These are phyloP conservation scores for Natator depressus DNA, from an alignment of 2,113 vertebrate species.

Conservation along the genomic window DNA sequence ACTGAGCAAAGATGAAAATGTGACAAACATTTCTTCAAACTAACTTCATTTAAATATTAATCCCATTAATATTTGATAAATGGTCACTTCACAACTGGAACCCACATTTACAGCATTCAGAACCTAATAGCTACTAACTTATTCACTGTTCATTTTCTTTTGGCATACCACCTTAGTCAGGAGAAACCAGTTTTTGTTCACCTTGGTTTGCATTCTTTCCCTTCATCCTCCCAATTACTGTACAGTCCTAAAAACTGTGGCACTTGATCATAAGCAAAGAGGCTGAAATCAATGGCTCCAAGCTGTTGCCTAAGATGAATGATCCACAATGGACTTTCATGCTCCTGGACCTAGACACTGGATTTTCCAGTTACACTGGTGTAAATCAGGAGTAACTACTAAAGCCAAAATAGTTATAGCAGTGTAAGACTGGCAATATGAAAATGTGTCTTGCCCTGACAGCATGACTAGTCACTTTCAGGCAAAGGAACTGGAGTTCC, in stretches of 20 bases:
- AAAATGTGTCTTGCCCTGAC: background rate
- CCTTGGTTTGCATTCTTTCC: background rate
- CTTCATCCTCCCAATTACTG: background rate
- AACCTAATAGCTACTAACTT: background rate
- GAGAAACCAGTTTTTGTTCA: background rate
- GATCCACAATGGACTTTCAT: background rate
- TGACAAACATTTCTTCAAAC: conserved; percentile 26
- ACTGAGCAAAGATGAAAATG: conserved; percentile 52
- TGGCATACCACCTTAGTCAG: background rate
- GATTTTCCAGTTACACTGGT: background rate
- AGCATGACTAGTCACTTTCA: fast-evolving
- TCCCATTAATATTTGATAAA: conserved; percentile 63
- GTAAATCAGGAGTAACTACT: background rate
- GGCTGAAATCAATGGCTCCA: background rate
- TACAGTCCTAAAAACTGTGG: background rate
- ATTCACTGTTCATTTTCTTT: background rate
- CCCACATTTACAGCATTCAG: conserved; percentile 1
- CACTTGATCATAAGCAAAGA: background rate
- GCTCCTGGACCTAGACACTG: background rate
- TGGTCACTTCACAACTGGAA: conserved; percentile 11
- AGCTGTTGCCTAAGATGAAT: background rate
- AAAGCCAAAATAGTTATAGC: background rate
- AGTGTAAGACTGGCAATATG: background rate
- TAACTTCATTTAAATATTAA: conserved; percentile 31
- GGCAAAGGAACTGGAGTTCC: background rate